phyloP scores from a whole-genome alignment of 2,113 vertebrate species.

The Hypanus sabinus region DNA sequence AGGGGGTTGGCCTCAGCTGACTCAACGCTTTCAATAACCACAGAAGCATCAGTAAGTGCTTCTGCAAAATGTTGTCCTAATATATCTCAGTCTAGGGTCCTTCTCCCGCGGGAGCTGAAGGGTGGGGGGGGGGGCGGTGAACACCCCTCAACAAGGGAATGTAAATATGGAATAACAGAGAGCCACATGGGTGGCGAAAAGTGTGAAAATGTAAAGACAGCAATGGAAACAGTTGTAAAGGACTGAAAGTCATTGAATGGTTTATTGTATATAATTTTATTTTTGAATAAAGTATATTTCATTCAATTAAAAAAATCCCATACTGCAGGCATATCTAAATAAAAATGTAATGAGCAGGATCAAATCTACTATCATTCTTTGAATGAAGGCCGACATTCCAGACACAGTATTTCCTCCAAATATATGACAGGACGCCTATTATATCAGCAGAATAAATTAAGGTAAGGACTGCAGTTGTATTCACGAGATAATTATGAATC shows the following conservation, averaged over 20 bases:
- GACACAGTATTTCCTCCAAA: neutral
- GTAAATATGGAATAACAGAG: too few species aligned
- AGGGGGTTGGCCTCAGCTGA: neutral
- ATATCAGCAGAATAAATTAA: neutral
- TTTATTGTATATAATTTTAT: too few species aligned
- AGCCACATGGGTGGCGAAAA: too few species aligned
- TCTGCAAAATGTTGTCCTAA: neutral
- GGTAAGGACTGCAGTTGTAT: neutral
- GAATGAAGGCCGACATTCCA: neutral
- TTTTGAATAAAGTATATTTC: too few species aligned
- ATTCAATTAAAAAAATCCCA: too few species aligned
- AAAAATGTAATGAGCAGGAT: neutral
- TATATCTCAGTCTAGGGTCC: too few species aligned
- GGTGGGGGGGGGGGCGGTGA: too few species aligned
- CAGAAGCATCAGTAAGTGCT: conserved; percentile 25
- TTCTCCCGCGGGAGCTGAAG: too few species aligned
- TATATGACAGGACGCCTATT: neutral
- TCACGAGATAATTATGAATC: conserved; percentile 8
- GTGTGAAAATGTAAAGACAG: too few species aligned
- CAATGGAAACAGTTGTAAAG: too few species aligned
- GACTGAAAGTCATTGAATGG: too few species aligned
- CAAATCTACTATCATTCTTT: neutral
- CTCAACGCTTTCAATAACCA: conserved; percentile 14
- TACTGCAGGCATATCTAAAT: neutral
- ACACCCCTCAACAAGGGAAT: too few species aligned